These are phyloP conservation scores for Salmo trutta DNA, from an alignment of 2,797 vertebrate genomes.

Conservation along the genomic window DNA sequence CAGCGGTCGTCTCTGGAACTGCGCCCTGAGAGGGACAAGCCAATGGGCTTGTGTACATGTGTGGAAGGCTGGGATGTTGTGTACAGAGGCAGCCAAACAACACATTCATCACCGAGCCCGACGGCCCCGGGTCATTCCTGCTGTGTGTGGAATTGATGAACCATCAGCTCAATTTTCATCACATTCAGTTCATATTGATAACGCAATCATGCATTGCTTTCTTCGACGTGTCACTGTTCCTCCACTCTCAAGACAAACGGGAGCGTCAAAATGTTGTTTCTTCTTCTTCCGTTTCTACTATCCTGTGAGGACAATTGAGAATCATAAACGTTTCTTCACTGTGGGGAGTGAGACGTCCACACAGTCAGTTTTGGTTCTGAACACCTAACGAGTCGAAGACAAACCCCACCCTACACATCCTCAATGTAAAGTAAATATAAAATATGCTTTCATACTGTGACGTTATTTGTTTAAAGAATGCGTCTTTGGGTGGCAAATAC, in stretches of 20 bases:
- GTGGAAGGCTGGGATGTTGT: conserved; percentile 33
- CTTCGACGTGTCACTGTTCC: conserved; percentile 53
- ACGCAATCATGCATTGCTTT: conserved; percentile 69
- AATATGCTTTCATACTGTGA: too few species aligned
- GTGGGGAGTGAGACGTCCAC: too few species aligned
- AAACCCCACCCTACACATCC: too few species aligned
- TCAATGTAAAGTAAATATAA: too few species aligned
- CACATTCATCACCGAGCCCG: conserved; percentile 62
- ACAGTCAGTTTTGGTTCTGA: too few species aligned
- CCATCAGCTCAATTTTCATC: conserved; percentile 64
- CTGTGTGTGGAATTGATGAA: conserved; percentile 62
- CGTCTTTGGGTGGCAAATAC: too few species aligned
- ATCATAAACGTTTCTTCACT: neutral
- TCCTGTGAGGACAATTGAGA: conserved; percentile 26
- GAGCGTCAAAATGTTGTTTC: conserved; percentile 41
- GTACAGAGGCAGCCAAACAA: conserved; percentile 45
- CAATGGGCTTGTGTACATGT: conserved; percentile 6
- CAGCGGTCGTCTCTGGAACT: conserved; percentile 35
- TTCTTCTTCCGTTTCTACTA: neutral
- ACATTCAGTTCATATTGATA: conserved; percentile 71
- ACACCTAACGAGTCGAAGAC: too few species aligned
- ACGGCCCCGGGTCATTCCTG: conserved; percentile 48
- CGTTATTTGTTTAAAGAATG: too few species aligned
- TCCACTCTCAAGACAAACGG: conserved; percentile 59
- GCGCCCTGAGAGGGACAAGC: neutral